Base-by-base conservation (phyloP, 2,113 vertebrate genomes). In the Taurulus bubalis region DNA sequence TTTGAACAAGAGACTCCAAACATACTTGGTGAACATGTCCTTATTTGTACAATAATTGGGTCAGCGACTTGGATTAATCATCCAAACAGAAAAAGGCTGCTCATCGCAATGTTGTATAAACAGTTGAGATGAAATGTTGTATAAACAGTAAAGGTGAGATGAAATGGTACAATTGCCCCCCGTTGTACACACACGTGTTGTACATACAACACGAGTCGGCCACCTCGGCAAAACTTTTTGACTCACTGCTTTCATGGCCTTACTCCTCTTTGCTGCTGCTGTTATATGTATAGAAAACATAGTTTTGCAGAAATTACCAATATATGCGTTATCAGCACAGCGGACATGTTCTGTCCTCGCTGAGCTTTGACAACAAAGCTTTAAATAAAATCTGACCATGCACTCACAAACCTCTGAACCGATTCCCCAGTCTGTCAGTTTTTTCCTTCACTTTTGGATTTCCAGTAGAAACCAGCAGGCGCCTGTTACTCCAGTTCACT, bases 401-500 rank as follows among this genome's bases (percentile, higher is more conserved):
- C 28, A 0, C 53, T 49, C 15, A 2, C 18, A 51, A 26, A 0
- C 45, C 24, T 0, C 30, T 73, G 70, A 70, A 30, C 24, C 32
- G 15, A 1, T 18, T 60, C 24, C 14, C 24, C 24, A 18, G 34
- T 15, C 40, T 9, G 1, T 30, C 22, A 6, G 14, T 9, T 65
- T 59, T 26, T 12, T 22, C 2, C 26, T 59, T 55, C 18, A 16
- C 51, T 63, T 56, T 78, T 63, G 3, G 38, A 56, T 63, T 69
- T 22, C 63, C 63, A 53, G 3, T 53, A 55, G 36, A 66, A 75
- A 40, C 51, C 56, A 60, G 65, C 60, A 63, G 65, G 49, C 75
- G 45, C 22, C 66, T 58, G 53, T 62, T 73, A 36, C 60, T 53
- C 26, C 84, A 77, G 72, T 84, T 87, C 75, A 85, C 77, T 70